These are phyloP conservation scores for Lepidurus apus DNA, from an alignment of 1,140 invertebrate species.

Conservation along the genomic window DNA sequence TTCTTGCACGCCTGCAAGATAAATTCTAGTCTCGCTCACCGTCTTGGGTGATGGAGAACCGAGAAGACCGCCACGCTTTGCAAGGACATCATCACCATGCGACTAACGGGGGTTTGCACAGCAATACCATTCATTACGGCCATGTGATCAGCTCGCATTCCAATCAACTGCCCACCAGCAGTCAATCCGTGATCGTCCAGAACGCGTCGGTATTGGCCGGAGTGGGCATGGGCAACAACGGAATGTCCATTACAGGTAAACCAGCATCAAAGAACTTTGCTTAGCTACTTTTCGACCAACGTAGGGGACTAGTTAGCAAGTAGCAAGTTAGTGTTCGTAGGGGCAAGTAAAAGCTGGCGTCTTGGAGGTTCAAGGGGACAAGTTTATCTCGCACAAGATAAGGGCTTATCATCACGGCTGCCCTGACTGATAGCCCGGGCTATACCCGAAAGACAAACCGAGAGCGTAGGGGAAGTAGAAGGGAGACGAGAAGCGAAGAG, in stretches of 20 bases:
- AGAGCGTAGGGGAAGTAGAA: background rate
- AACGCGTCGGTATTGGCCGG: conserved; percentile 27
- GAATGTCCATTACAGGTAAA: conserved; percentile 10
- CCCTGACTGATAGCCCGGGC: conserved; percentile 12
- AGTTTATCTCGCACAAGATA: conserved; percentile 5
- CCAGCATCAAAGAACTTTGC: background rate
- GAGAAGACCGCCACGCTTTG: background rate
- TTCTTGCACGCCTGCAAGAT: background rate
- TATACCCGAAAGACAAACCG: background rate
- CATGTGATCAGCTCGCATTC: conserved; percentile 3
- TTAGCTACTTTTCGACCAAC: too few relatives aligned
- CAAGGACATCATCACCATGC: background rate
- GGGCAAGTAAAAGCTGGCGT: background rate
- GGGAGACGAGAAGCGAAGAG: conserved; percentile 16
- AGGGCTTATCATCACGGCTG: conserved; percentile 4
- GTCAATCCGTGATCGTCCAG: conserved; percentile 27
- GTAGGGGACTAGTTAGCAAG: too few relatives aligned
- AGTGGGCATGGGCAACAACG: conserved; percentile 5
- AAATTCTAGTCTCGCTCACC: background rate
- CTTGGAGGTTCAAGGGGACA: conserved; percentile 3
- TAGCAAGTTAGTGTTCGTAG: background rate
- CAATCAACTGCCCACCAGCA: background rate
- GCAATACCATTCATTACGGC: background rate
- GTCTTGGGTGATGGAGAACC: background rate
- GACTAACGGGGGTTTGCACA: background rate